These are phyloP conservation scores for Bufotes viridis DNA, from an alignment of 2,797 vertebrate species.

Conservation along the genomic window DNA sequence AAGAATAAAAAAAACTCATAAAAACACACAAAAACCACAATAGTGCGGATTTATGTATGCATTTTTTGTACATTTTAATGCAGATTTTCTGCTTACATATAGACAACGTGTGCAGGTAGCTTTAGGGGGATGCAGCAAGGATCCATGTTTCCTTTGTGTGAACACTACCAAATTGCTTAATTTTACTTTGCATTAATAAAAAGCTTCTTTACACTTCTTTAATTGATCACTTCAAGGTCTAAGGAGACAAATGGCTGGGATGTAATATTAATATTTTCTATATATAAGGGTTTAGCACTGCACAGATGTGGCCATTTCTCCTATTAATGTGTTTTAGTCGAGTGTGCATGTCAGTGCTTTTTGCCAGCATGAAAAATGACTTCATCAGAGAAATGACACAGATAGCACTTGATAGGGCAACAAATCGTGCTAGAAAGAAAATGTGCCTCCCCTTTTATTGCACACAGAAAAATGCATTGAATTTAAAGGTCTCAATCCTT, in stretches of 20 bases:
- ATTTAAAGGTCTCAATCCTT: conserved; percentile 51
- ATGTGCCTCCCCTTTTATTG: conserved; percentile 47
- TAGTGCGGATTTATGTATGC: too few species aligned
- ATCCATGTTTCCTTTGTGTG: background rate
- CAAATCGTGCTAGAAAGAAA: conserved; percentile 44
- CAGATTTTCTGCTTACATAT: too few species aligned
- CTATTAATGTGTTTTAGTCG: background rate
- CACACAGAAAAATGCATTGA: conserved; percentile 50
- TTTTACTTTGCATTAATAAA: too few species aligned
- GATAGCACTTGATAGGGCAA: conserved; percentile 51
- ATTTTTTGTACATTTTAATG: too few species aligned
- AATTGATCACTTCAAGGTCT: background rate
- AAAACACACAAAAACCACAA: too few species aligned
- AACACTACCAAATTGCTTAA: background rate
- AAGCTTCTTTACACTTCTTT: background rate
- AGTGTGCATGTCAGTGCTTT: background rate
- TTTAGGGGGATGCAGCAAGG: too few species aligned
- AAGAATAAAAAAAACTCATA: too few species aligned
- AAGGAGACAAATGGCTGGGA: background rate
- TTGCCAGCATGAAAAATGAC: conserved; percentile 28
- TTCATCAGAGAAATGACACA: conserved; percentile 52
- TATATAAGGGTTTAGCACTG: background rate
- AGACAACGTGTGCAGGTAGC: too few species aligned
- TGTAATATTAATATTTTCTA: background rate
- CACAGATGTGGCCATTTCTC: background rate